Percentiles rank a stretch among this genome's conserved stretches.
Evolutionary conservation across 2,888 invertebrate genomes (phyloP).

Genomic region (Tachina grossa): DNA sequence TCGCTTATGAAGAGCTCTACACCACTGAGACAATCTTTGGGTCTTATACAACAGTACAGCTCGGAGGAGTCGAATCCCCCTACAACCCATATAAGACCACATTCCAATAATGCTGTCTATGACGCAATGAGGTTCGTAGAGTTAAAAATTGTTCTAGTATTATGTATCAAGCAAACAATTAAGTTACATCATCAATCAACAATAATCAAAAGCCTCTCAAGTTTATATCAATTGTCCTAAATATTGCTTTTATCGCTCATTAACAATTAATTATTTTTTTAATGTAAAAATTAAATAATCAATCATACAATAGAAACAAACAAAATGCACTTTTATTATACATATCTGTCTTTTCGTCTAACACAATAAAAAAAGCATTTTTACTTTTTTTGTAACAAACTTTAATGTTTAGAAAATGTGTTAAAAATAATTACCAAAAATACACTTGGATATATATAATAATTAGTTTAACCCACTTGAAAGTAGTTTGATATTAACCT

Average conservation of each 20-base stretch:
- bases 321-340: slow-evolving; percentile 25
- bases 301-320: slow-evolving; percentile 21
- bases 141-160: slow-evolving; percentile 42
- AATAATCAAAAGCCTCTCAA: slow-evolving; percentile 38
- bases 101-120: slow-evolving; percentile 80
- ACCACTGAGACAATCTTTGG: slow-evolving; percentile 78
- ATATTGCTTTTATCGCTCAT: slow-evolving; percentile 57
- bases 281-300: neutral
- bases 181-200: slow-evolving; percentile 53
- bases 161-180: slow-evolving; percentile 41
- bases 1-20: slow-evolving; percentile 79
- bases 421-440: neutral
- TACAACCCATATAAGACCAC: slow-evolving; percentile 73
- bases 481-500: slow-evolving; percentile 35
- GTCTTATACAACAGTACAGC: slow-evolving; percentile 73
- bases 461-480: slow-evolving; percentile 10
- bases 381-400: neutral
- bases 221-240: slow-evolving; percentile 39
- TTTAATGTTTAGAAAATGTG: neutral
- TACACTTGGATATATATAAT: neutral
- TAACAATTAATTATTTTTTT: slow-evolving; percentile 7
- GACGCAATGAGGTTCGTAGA: slow-evolving; percentile 81
- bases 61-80: slow-evolving; percentile 46
- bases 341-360: slow-evolving; percentile 36
- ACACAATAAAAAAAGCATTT: slow-evolving; percentile 18